These are phyloP conservation scores for Toxotes chatareus DNA, from an alignment of 2,113 vertebrate genomes.

Conservation along the genomic window DNA sequence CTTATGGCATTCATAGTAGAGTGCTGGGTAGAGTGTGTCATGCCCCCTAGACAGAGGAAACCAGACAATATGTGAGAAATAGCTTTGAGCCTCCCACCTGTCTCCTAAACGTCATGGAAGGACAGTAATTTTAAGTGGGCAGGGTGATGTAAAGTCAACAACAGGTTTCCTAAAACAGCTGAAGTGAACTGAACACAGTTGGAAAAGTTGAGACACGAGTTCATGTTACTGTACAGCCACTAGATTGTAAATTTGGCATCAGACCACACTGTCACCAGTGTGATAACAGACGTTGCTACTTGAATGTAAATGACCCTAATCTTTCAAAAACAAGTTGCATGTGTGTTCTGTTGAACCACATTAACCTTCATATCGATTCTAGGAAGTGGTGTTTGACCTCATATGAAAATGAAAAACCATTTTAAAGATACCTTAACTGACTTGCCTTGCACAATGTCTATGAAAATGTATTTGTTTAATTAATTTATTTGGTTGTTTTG, in stretches of 20 bases:
- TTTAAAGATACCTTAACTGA: background rate
- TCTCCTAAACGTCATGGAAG: slow-evolving; percentile 48
- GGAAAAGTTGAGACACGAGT: slow-evolving; percentile 17
- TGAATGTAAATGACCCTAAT: background rate
- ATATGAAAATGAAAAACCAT: background rate
- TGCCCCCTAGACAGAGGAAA: slow-evolving; percentile 37
- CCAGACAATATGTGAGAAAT: slow-evolving; percentile 49
- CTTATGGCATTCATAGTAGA: slow-evolving; percentile 2
- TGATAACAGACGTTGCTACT: background rate
- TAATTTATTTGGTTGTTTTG: slow-evolving; percentile 1
- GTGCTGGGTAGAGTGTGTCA: slow-evolving; percentile 24
- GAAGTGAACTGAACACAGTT: slow-evolving; percentile 34
- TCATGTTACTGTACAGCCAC: slow-evolving; percentile 43
- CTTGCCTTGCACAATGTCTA: background rate
- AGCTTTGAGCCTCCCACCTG: slow-evolving; percentile 46
- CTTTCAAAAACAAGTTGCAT: background rate
- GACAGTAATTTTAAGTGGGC: slow-evolving; percentile 32
- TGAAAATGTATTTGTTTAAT: background rate
- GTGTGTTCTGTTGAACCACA: background rate
- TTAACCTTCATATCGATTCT: background rate
- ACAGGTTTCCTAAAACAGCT: slow-evolving; percentile 50
- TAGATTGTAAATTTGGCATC: slow-evolving; percentile 30
- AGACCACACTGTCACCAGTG: background rate
- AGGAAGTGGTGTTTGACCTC: background rate
- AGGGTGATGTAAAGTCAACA: slow-evolving; percentile 49